A percentile compares a stretch with the other conserved stretches of the same genome.
Evolutionary conservation across 2,888 invertebrate species (phyloP).

Genomic region (Polydrusus cervinus): DNA sequence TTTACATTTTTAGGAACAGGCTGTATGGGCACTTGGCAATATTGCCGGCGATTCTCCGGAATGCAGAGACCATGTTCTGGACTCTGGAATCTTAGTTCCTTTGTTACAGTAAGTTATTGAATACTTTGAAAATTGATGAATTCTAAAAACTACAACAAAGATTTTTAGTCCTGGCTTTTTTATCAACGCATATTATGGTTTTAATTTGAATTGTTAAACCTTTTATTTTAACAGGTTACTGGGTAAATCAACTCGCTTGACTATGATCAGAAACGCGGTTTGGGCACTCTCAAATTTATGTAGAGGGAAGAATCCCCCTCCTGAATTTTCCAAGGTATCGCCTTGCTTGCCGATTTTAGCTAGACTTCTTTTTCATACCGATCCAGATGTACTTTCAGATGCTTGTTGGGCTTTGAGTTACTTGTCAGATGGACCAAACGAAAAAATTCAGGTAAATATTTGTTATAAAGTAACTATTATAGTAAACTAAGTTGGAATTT

Average conservation of each 20-base stretch:
- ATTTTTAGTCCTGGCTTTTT: too few species aligned
- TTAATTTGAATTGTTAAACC: neutral
- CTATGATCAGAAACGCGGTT: conserved; percentile 97
- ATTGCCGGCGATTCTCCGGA: conserved; percentile 97
- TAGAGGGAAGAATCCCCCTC: conserved; percentile 96
- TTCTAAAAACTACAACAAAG: too few species aligned
- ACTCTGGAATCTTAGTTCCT: conserved; percentile 88
- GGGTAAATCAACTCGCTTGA: conserved; percentile 85
- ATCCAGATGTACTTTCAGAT: conserved; percentile 93
- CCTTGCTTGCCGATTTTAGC: conserved; percentile 91
- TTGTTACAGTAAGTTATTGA: conserved; percentile 90
- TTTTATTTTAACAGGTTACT: conserved; percentile 76
- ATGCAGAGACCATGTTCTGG: conserved; percentile 92
- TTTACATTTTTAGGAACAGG: conserved; percentile 80
- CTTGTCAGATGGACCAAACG: conserved; percentile 96
- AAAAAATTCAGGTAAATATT: conserved; percentile 84
- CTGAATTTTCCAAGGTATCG: conserved; percentile 89
- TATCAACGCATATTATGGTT: too few species aligned
- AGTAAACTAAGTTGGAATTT: too few species aligned
- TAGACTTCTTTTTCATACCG: conserved; percentile 88
- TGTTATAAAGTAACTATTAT: too few species aligned
- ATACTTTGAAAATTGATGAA: too few species aligned
- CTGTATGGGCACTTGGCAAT: conserved; percentile 97
- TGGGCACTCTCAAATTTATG: conserved; percentile 99
- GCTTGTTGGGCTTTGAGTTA: conserved; percentile 98